Evolutionary conservation across 2,113 vertebrate species (phyloP).

Genomic region (Malurus melanocephalus): DNA sequence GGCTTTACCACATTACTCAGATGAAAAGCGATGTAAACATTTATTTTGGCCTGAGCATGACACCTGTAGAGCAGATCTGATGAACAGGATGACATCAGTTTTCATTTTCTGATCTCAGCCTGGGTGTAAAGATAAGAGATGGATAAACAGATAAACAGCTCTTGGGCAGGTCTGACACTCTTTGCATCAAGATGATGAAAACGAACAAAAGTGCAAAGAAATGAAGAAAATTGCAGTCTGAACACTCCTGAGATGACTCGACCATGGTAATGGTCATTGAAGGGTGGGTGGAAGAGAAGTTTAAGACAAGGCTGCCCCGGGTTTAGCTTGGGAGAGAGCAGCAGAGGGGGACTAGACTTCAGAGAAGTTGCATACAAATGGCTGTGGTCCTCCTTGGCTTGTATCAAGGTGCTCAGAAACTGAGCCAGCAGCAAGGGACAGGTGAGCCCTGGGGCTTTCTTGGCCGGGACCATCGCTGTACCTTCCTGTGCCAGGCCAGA

Average conservation of each 20-base stretch:
- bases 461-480: background rate
- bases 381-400: background rate
- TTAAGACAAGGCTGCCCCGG: background rate
- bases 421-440: background rate
- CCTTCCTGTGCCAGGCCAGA: background rate
- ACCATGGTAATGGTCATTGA: background rate
- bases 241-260: rapidly evolving
- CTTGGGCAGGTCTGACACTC: background rate
- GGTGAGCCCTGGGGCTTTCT: rapidly evolving
- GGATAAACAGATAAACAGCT: conserved; percentile 9
- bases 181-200: background rate
- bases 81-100: background rate
- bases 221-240: background rate
- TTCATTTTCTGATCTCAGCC: background rate
- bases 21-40: background rate
- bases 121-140: background rate
- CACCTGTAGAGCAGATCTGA: background rate
- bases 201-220: background rate
- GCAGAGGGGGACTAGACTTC: background rate
- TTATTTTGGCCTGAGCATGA: conserved; percentile 8
- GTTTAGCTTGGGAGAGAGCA: background rate
- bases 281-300: background rate
- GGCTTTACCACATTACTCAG: background rate
- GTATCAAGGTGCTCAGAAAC: background rate
- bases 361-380: background rate